Base-by-base conservation (phyloP, 2,888 invertebrate genomes). In the Cosmia trapezina region DNA sequence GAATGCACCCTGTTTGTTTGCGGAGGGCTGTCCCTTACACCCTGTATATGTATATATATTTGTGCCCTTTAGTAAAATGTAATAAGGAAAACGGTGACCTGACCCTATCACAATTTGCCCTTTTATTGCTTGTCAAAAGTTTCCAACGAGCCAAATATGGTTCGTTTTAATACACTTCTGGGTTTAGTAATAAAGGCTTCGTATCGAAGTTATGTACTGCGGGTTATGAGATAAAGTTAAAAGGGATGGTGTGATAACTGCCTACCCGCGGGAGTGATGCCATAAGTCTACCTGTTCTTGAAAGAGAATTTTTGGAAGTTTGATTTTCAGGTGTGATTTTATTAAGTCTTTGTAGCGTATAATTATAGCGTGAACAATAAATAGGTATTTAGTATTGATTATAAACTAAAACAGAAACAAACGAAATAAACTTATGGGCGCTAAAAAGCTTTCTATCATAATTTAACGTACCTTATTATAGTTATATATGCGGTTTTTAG, bases 171-270 rank as follows among this genome's bases (percentile, higher is more conserved):
- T 69, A 80, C 71, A 73, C 61, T 73, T 71, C 61, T 45, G 66
- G 71, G 69, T 53, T 70, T 11, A 19, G 69, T 71, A 81, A 75
- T 82, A 77, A 79, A 81, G 74, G 56, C 22, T 60, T 68, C 65
- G 70, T 72, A 81, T 73, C 53, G 59, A 63, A 76, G 65, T 76
- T 74, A 72, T 72, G 37, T 60, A 67, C 70, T 63, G 59, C 12
- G 33, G 71, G 76, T 57, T 70, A 60, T 47, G 64, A 68, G 73
- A 76, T 79, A 68, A 73, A 84, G 67, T 84, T 84, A 7, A 37
- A 37, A 41, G 70, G 62, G 72, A 78, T 77, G 61, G 77, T 73
- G 84, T 81, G 77, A 77, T 86, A 86, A 84, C 72, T 53, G 64
- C 70, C 33, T 69, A 41, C 56, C 43, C 47, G 28, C 53, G 73